These are phyloP conservation scores for Polietes domitor DNA, from an alignment of 2,888 invertebrate species.

Conservation along the genomic window DNA sequence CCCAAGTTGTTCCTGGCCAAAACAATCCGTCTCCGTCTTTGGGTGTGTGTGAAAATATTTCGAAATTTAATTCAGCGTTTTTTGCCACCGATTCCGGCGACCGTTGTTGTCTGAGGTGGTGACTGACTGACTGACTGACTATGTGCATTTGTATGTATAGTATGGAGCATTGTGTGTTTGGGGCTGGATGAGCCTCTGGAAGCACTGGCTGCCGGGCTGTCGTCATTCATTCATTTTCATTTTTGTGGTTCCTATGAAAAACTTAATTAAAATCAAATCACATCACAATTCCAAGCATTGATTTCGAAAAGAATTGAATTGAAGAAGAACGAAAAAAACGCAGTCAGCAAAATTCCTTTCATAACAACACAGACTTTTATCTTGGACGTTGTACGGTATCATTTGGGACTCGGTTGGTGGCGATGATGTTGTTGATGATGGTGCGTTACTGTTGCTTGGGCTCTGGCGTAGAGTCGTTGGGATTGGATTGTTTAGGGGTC, in stretches of 20 bases:
- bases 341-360: neutral
- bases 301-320: conserved; percentile 41
- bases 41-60: conserved; percentile 20
- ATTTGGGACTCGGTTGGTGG: conserved; percentile 14
- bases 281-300: conserved; percentile 56
- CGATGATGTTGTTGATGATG: neutral
- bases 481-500: neutral
- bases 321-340: conserved; percentile 1
- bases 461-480: neutral
- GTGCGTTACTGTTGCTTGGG: neutral
- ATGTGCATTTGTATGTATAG: neutral
- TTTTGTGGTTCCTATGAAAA: conserved; percentile 42
- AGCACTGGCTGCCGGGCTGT: neutral
- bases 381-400: conserved; percentile 3
- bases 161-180: conserved; percentile 12
- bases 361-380: conserved; percentile 11
- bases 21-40: conserved; percentile 40
- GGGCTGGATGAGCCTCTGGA: conserved; percentile 44
- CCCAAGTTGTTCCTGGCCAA: neutral
- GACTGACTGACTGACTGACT: neutral
- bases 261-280: conserved; percentile 66
- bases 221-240: neutral
- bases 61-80: conserved; percentile 33
- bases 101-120: conserved; percentile 4
- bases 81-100: neutral